phyloP scores from a whole-genome alignment of 2,888 invertebrate genomes.

The Microdon myrmicae region DNA sequence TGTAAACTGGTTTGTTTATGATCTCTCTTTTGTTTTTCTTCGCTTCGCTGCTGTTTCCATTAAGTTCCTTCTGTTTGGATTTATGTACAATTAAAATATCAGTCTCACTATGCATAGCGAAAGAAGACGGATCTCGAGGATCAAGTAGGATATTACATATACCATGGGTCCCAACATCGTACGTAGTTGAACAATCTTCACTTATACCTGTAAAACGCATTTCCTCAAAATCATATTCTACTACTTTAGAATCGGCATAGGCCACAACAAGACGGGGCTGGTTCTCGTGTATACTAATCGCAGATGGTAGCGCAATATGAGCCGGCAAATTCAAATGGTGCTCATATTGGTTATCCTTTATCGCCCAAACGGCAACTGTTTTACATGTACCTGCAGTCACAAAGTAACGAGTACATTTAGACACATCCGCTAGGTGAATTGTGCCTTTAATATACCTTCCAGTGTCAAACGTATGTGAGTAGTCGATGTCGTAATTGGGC shows the following conservation, averaged over 20 bases:
- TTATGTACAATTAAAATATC: constrained; percentile 67
- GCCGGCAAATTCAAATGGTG: constrained; percentile 75
- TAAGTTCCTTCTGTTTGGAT: constrained; percentile 8
- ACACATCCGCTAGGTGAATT: constrained; percentile 69
- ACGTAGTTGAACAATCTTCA: no score
- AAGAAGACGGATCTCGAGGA: constrained; percentile 71
- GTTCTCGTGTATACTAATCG: constrained; percentile 74
- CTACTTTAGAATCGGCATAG: constrained; percentile 84
- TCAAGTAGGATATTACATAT: constrained; percentile 75
- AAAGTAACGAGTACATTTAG: constrained; percentile 72
- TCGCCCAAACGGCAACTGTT: constrained; percentile 75
- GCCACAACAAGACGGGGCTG: constrained; percentile 74
- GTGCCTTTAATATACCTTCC: constrained; percentile 68
- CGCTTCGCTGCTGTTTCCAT: constrained; percentile 67
- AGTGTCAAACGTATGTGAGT: constrained; percentile 63
- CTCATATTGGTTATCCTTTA: constrained; percentile 64
- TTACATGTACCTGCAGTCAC: constrained; percentile 75
- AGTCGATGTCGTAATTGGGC: constrained; percentile 60
- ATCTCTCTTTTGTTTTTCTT: constrained; percentile 65
- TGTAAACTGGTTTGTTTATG: constrained; percentile 9
- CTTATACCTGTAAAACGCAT: constrained; percentile 71
- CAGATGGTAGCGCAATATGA: constrained; percentile 77
- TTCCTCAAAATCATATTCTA: constrained; percentile 78
- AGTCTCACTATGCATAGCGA: constrained; percentile 79
- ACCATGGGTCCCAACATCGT: constrained; percentile 64